Base-by-base conservation (phyloP, 2,888 invertebrate species). In the Stenodera caucasica region DNA sequence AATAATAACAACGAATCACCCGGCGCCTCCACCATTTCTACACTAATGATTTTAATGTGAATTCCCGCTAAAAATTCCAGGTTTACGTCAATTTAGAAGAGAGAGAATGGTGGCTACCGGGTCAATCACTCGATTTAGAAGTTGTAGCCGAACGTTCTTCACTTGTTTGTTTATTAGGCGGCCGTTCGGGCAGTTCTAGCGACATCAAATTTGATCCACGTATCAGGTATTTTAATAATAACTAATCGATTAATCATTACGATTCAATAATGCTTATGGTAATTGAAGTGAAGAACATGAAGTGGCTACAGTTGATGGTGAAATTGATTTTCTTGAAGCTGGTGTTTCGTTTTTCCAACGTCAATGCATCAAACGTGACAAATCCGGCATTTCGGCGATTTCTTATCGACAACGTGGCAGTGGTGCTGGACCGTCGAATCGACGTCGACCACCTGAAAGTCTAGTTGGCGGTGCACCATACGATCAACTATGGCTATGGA, bases 401-500 rank as follows among this genome's bases (percentile, higher is more conserved):
- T 77, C 85, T 8, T 85, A 85, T 74, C 77, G 84, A 4, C 85
- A 85, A 67, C 73, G 83, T 18, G 84, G 84, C 0, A 82, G 83
- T 0, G 83, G 85, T 2, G 80, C 79, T 12, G 78, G 78, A 26
- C 78, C 78, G 2, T 74, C 78, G 3, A 76, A 72, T 61, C 61
- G 74, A 23, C 71, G 81, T 75, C 26, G 82, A 77, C 70, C 85
- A 0, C 84, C 85, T 15, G 83, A 86, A 37, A 84, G 84, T 73
- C 80, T 85, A 49, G 84, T 86, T 49, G 84, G 86, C 7, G 85
- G 85, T 1, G 82, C 85, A 0, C 76, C 83, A 0, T 84, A 85
- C 63, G 87, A 88, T 65, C 80, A 86, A 18, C 81, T 88, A 0
- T 88, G 88, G 88, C 83, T 87, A 79, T 88, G 88, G 87, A 85